Evolutionary conservation across 2,113 vertebrate species (phyloP), one percentile per base, ranked within the genome.

Genomic region (Salvelinus fontinalis): DNA sequence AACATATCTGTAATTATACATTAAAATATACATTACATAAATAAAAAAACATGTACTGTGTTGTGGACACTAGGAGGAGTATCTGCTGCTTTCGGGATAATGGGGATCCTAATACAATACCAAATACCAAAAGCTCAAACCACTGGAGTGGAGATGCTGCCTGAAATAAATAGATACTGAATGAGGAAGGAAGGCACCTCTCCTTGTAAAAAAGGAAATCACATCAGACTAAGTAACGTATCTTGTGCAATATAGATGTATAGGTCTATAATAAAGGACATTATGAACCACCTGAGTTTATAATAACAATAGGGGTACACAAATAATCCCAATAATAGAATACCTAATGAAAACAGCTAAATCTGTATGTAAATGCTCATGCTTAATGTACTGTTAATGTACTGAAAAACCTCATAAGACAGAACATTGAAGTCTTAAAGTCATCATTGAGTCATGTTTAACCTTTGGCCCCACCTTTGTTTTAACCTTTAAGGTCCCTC

Each of bases 391-490:
- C 39, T 44, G 39, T 34, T 34, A 1, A 34, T 34, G 34, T 34
- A 8, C 34, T 8, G 0, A 18, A 8, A 57, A 4, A 6, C 54
- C 54, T 57, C 54, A 57, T 44, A 13, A 70, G 64, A 39, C 51
- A 74, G 71, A 69, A 27, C 54, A 57, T 14, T 20, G 4, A 3
- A 62, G 59, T 22, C 59, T 62, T 22, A 9, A 22, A 22, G 16
- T 24, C 69, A 1, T 22, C 5, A 51, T 22, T 22, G 44, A 70
- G 22, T 48, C n/a, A 59, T 34, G 24, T n/a, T 34, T 48, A 54
- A 20, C 64, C 44, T 22, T 16, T 54, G 48, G 31, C 83, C 73
- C 75, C 83, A 69, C 83, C 83, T 81, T 75, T 49, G 74, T 8
- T 18, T 59, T 79, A 79, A 4, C 26, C 71, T 2, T 65, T 64